Evolutionary conservation across 2,113 vertebrate genomes (phyloP).

Genomic region (Butastur rufipennis): DNA sequence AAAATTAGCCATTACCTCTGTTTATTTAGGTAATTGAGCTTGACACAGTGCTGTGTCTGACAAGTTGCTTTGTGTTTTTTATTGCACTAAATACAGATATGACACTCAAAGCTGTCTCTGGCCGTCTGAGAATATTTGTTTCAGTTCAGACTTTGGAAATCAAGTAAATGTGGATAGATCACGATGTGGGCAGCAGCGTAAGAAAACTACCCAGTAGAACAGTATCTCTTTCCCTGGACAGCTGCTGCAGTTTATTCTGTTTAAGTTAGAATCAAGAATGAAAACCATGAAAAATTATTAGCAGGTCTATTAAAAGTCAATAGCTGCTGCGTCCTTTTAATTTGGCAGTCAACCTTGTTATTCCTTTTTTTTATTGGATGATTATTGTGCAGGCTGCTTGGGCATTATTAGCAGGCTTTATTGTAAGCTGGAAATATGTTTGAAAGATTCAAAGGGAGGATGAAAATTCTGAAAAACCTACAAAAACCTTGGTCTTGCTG

Average conservation of each 20-base stretch:
- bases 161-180: not conserved
- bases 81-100: not conserved
- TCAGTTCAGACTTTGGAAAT: not conserved
- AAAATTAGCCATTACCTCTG: constrained; percentile 26
- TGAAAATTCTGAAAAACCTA: not conserved
- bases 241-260: not conserved
- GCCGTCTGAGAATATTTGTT: not conserved
- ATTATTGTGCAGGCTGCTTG: not conserved
- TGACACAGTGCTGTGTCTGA: constrained; percentile 24
- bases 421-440: not conserved
- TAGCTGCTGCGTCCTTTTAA: not conserved
- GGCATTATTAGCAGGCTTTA: not conserved
- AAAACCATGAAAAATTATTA: not conserved
- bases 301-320: not conserved
- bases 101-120: not conserved
- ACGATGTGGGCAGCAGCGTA: not conserved
- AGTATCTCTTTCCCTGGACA: not conserved
- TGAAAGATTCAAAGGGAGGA: not conserved
- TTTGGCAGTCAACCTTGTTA: not conserved
- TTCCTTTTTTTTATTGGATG: not conserved
- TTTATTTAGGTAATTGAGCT: constrained; percentile 41
- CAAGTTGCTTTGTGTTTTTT: constrained; percentile 30
- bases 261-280: not conserved
- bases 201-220: not conserved
- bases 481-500: not conserved